These are phyloP conservation scores for Parnassius apollo DNA, from an alignment of 2,888 invertebrate species.

Conservation along the genomic window DNA sequence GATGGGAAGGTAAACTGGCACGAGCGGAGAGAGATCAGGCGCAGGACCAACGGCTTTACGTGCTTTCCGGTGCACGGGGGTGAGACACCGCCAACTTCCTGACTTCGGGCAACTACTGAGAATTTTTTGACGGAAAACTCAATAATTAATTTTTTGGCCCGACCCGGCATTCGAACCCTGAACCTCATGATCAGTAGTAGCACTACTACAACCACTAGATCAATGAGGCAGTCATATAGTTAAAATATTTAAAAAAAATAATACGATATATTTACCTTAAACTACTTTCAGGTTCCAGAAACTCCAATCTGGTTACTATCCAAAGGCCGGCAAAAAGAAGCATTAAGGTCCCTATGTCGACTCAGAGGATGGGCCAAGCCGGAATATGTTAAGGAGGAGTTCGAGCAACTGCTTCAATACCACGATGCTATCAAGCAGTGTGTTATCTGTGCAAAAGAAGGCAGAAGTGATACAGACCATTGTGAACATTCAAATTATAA, in stretches of 20 bases:
- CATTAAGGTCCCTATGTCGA: constrained; percentile 75
- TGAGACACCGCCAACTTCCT: too few relatives aligned
- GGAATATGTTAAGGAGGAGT: constrained; percentile 75
- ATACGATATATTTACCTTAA: background rate
- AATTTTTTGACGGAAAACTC: too few relatives aligned
- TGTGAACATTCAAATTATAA: constrained; percentile 54
- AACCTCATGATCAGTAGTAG: too few relatives aligned
- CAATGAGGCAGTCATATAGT: too few relatives aligned
- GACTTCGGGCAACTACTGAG: too few relatives aligned
- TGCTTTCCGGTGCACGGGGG: too few relatives aligned
- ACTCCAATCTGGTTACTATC: constrained; percentile 82
- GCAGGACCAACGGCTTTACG: too few relatives aligned
- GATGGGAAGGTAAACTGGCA: too few relatives aligned
- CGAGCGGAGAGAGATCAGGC: too few relatives aligned
- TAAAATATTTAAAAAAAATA: background rate
- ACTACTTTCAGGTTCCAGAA: constrained; percentile 73
- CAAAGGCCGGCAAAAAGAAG: constrained; percentile 77
- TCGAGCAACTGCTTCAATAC: constrained; percentile 69
- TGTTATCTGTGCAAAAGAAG: constrained; percentile 56
- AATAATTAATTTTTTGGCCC: too few relatives aligned
- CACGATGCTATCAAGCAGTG: constrained; percentile 60
- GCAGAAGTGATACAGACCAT: constrained; percentile 37
- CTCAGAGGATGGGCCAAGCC: constrained; percentile 79
- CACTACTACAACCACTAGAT: too few relatives aligned
- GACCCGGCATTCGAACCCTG: too few relatives aligned